phyloP scores from a whole-genome alignment of 53 echinoderm and acorn worm species.

The Paracentrotus lividus region DNA sequence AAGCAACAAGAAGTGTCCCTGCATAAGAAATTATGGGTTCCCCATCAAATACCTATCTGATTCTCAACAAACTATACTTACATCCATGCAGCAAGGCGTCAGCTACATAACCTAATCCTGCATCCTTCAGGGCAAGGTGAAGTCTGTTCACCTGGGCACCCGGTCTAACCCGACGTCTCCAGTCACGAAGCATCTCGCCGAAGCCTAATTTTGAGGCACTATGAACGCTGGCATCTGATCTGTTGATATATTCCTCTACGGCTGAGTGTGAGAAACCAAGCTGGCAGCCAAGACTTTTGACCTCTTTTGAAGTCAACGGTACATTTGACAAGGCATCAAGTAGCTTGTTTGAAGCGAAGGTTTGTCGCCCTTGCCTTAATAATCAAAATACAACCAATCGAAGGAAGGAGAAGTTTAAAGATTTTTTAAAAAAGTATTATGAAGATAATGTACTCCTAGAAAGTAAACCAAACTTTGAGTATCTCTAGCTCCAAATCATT shows the following conservation, averaged over 20 bases:
- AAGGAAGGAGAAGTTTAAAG: background rate
- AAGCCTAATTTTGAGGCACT: background rate
- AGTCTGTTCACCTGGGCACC: background rate
- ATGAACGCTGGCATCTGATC: background rate
- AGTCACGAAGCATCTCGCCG: background rate
- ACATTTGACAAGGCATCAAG: background rate
- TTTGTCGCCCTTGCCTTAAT: background rate
- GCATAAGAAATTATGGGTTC: too few relatives aligned
- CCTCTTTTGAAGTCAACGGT: background rate
- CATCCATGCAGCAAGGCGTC: background rate
- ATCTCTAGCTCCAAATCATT: too few relatives aligned
- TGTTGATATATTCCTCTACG: background rate
- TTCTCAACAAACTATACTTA: background rate
- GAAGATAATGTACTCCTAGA: too few relatives aligned
- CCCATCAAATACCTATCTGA: background rate
- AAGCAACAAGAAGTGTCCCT: background rate
- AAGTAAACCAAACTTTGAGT: too few relatives aligned
- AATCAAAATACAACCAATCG: background rate
- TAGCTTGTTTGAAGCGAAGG: background rate
- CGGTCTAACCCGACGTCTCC: background rate
- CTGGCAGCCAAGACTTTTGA: background rate
- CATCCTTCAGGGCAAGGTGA: background rate
- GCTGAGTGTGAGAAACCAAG: background rate
- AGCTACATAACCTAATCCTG: background rate
- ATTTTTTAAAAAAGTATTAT: too few relatives aligned